Evolutionary conservation across 23 tunicate genomes (phyloP), one percentile per base, ranked within the genome.

Genomic region (Trididemnum nubilum): DNA sequence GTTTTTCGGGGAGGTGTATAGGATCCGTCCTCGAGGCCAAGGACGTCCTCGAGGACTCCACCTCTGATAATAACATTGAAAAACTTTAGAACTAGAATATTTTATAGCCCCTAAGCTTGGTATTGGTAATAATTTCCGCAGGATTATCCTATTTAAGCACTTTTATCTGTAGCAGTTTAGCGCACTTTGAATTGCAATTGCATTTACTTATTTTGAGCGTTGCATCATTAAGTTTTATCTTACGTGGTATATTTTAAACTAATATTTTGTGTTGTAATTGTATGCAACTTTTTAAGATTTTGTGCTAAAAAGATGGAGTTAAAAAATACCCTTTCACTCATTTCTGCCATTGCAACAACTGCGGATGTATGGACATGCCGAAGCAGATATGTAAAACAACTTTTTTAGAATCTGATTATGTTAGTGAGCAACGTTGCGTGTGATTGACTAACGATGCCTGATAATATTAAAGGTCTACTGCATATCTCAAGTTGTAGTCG

Each of bases 311-410:
- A 22, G 28, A n/a, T 63, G 27, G 27, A 63, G n/a, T 24, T 63
- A 26, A 22, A 63, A 63, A 24, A 18, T 15, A 18, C 25, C 25
- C n/a, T n/a, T n/a, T n/a, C n/a, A n/a, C n/a, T n/a, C n/a, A n/a
- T 63, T 63, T 21, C 25, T 4, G 25, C 5, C 19, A 26, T 63
- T 22, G 26, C 69, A 63, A 63, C 69, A 22, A 15, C 69, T 63
- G 69, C 69, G 7, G 69, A 63, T 63, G 69, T 63, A 26, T 63
- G 69, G 69, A 63, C 69, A 22, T 18, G 69, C 69, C 19, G 69
- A 63, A 21, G 7, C 7, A n/a, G 69, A 26, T 63, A 63, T 49
- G 57, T 49, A 49, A 49, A 49, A 49, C n/a, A n/a, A n/a, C n/a
- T n/a, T n/a, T n/a, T 49, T 49, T 49, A 49, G 57, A 49, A 49